These are phyloP conservation scores for Coregonus clupeaformis DNA, from an alignment of 2,113 vertebrate species.

Conservation along the genomic window DNA sequence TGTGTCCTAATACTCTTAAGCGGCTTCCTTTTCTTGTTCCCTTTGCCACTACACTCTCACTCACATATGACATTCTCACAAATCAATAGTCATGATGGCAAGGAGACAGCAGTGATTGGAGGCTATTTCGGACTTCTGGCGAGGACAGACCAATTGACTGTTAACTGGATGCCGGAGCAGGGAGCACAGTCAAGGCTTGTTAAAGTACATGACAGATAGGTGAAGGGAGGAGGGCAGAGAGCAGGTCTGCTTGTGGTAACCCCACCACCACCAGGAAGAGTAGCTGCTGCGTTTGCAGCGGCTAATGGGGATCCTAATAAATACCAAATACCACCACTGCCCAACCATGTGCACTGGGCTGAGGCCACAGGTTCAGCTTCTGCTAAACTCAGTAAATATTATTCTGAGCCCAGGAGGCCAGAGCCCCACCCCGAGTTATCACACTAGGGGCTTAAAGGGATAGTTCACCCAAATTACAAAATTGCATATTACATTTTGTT, in stretches of 20 bases:
- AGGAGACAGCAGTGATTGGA: not conserved
- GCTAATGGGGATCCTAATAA: too few relatives aligned
- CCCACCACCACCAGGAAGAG: not conserved
- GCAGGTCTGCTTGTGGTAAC: not conserved
- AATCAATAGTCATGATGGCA: not conserved
- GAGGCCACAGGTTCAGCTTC: not conserved
- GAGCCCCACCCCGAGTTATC: not conserved
- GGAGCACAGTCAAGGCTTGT: slow-evolving; percentile 6
- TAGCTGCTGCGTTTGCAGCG: too few relatives aligned
- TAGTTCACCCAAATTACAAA: too few relatives aligned
- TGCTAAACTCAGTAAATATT: slow-evolving; percentile 36
- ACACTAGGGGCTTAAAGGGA: not conserved
- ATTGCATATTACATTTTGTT: too few relatives aligned
- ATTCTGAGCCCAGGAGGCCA: not conserved
- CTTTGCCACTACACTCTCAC: not conserved
- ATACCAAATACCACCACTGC: too few relatives aligned
- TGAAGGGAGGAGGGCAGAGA: not conserved
- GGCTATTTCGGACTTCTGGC: not conserved
- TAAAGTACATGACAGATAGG: slow-evolving; percentile 10
- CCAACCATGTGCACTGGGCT: not conserved
- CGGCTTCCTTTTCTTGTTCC: not conserved
- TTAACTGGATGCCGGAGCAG: not conserved
- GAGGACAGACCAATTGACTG: not conserved
- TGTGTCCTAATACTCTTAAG: not conserved
- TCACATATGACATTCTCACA: not conserved